Percentiles rank a stretch among this genome's conserved stretches.
Evolutionary conservation across 2,888 invertebrate genomes (phyloP).

Genomic region (Camponotus fellah): DNA sequence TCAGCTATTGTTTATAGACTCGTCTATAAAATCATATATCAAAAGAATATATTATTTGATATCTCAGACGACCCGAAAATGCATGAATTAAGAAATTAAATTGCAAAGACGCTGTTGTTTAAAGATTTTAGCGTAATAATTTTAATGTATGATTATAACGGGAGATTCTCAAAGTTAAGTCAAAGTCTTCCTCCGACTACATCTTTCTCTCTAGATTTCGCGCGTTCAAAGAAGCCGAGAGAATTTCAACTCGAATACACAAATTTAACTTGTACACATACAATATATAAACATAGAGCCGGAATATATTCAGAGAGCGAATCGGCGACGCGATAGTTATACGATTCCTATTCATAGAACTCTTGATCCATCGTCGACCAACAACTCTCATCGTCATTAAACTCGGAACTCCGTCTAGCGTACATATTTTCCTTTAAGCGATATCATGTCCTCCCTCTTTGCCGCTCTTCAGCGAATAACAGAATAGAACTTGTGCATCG

Average conservation of each 20-base stretch:
- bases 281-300: conserved; percentile 20
- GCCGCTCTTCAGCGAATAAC: background rate
- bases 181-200: background rate
- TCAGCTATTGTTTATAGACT: background rate
- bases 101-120: background rate
- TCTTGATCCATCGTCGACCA: conserved; percentile 33
- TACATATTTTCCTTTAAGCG: conserved; percentile 20
- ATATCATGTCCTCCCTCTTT: background rate
- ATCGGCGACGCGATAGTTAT: conserved; percentile 28
- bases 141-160: background rate
- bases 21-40: background rate
- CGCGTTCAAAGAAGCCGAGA: background rate
- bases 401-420: conserved; percentile 31
- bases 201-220: background rate
- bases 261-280: conserved; percentile 37
- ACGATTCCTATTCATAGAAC: conserved; percentile 43
- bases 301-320: conserved; percentile 26
- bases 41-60: background rate
- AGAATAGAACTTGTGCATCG: conserved; percentile 22
- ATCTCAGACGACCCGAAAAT: background rate
- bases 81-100: background rate
- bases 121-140: background rate
- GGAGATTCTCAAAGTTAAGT: background rate
- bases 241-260: conserved; percentile 18
- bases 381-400: conserved; percentile 52